These are phyloP conservation scores for Cataglyphis cursor DNA, from an alignment of 2,888 invertebrate genomes.

Conservation along the genomic window DNA sequence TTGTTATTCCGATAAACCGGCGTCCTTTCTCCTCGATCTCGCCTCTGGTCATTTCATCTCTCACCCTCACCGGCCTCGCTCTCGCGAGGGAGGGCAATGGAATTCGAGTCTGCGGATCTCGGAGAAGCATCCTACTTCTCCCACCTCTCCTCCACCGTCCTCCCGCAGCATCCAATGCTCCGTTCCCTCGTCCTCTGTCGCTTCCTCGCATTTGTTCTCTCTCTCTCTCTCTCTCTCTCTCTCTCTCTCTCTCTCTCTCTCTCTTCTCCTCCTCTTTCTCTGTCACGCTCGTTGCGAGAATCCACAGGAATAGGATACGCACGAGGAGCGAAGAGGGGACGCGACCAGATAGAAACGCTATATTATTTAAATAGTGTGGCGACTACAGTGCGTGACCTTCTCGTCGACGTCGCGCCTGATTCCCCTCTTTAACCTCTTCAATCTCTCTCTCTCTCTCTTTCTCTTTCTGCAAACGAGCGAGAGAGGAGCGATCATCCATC, in stretches of 20 bases:
- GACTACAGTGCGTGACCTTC: conserved; percentile 82
- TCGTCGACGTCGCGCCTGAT: conserved; percentile 77
- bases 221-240: conserved; percentile 51
- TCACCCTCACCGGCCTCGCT: conserved; percentile 68
- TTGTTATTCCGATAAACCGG: conserved; percentile 69
- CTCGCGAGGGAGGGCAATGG: conserved; percentile 73
- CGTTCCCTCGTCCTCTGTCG: not conserved
- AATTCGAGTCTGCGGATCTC: conserved; percentile 76
- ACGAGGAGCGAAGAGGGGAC: not conserved
- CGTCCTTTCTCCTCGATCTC: conserved; percentile 65
- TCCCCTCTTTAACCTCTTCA: conserved; percentile 75
- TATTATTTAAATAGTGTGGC: conserved; percentile 82
- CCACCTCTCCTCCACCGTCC: conserved; percentile 49
- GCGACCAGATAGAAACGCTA: conserved; percentile 79
- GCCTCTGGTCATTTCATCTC: conserved; percentile 72
- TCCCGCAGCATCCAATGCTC: conserved; percentile 62
- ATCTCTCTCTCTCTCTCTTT: conserved; percentile 47
- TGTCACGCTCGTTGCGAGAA: conserved; percentile 37
- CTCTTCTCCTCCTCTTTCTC: conserved; percentile 23
- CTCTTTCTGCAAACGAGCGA: conserved; percentile 5
- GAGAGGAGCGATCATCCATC: conserved; percentile 61
- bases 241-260: conserved; percentile 19
- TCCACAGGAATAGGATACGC: conserved; percentile 30
- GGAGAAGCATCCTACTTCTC: conserved; percentile 70
- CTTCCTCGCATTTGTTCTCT: conserved; percentile 23